phyloP scores from a whole-genome alignment of 2,888 invertebrate genomes.

The Branchellion lobata region DNA sequence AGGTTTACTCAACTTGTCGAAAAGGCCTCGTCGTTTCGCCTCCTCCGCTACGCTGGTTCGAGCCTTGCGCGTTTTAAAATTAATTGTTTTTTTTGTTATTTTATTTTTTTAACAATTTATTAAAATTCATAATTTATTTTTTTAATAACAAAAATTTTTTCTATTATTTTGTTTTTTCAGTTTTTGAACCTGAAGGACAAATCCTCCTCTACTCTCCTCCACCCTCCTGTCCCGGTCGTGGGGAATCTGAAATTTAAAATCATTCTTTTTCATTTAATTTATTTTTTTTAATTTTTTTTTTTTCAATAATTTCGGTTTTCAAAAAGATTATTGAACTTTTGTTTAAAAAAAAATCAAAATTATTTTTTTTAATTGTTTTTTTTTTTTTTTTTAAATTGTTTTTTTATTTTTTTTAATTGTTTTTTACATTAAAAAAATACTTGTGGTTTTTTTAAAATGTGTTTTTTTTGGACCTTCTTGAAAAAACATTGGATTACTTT shows the following conservation, averaged over 20 bases:
- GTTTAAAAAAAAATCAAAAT: too few species aligned
- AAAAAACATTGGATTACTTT: too few species aligned
- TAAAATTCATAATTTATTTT: not conserved
- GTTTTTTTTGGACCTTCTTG: too few species aligned
- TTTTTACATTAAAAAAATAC: too few species aligned
- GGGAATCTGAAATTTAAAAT: slow-evolving; percentile 57
- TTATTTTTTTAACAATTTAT: slow-evolving; percentile 54
- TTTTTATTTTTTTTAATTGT: too few species aligned
- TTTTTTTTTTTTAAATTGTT: too few species aligned
- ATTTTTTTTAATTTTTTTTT: too few species aligned
- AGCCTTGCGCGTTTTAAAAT: slow-evolving; percentile 12
- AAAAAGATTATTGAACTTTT: too few species aligned
- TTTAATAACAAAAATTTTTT: not conserved
- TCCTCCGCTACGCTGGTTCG: slow-evolving; percentile 28
- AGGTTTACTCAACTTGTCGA: slow-evolving; percentile 45
- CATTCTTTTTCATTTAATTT: not conserved
- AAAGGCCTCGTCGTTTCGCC: slow-evolving; percentile 21
- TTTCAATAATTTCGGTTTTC: too few species aligned
- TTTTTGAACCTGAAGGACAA: slow-evolving; percentile 81
- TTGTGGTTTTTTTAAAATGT: too few species aligned
- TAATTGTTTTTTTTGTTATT: slow-evolving; percentile 6
- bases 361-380: too few species aligned
- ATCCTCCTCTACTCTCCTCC: slow-evolving; percentile 93
- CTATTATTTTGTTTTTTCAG: too few species aligned
- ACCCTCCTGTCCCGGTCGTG: slow-evolving; percentile 64